phyloP scores from a whole-genome alignment of 2,888 invertebrate genomes.

The Ornithoptera alexandrae region DNA sequence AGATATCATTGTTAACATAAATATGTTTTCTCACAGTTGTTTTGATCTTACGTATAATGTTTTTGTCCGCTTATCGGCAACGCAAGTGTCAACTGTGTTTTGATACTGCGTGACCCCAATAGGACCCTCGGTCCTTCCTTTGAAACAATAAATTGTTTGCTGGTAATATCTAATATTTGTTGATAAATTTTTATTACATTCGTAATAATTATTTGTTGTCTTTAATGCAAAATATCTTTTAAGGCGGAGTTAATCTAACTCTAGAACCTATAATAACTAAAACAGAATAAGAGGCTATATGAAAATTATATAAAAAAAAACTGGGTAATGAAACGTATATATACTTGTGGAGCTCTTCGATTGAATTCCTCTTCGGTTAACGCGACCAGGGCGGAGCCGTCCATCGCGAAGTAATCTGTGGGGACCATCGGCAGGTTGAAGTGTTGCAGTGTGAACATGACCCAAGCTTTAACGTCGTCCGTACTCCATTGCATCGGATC shows the following conservation, averaged over 20 bases:
- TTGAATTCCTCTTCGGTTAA: constrained; percentile 93
- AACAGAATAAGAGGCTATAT: too few species aligned
- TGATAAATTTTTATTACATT: too few species aligned
- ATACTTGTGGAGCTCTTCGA: constrained; percentile 89
- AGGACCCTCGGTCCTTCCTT: constrained; percentile 43
- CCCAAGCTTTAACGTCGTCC: constrained; percentile 92
- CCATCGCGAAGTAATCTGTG: constrained; percentile 88
- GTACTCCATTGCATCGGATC: constrained; percentile 94
- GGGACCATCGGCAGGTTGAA: constrained; percentile 86
- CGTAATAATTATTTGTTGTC: too few species aligned
- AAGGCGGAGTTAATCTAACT: too few species aligned
- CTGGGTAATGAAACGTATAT: constrained; percentile 31
- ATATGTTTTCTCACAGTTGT: constrained; percentile 32
- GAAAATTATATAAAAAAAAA: too few species aligned
- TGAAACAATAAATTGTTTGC: constrained; percentile 30
- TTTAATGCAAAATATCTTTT: neutral
- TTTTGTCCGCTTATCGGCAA: constrained; percentile 36
- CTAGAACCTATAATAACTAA: too few species aligned
- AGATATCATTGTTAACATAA: neutral
- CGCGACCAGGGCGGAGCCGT: constrained; percentile 86
- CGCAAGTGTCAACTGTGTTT: constrained; percentile 45
- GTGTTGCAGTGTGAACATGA: constrained; percentile 91
- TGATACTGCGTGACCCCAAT: constrained; percentile 46
- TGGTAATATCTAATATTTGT: neutral
- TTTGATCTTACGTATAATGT: constrained; percentile 37